Conservation (phyloP, 2,113 vertebrate genomes). For the Salvelinus namaycush region DNA sequence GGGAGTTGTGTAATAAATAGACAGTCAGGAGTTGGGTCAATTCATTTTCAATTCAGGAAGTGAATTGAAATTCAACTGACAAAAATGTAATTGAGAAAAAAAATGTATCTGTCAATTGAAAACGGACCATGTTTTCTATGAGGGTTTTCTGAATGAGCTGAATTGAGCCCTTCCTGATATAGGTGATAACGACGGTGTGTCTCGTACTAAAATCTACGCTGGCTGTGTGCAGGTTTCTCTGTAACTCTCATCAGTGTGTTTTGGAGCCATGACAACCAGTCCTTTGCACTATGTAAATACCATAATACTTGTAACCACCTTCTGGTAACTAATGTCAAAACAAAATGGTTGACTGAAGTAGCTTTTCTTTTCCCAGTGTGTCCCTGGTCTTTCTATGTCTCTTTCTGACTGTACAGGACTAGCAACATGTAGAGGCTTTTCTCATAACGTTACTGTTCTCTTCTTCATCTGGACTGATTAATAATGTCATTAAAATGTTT, state of each 20-base stretch:
- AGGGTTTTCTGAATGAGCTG: background rate
- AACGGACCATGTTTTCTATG: no score
- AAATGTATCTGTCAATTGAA: no score
- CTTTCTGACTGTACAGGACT: constrained; percentile 64
- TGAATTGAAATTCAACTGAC: no score
- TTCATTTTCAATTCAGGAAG: no score
- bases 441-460: constrained; percentile 64
- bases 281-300: constrained; percentile 96
- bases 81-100: no score
- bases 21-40: no score
- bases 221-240: constrained; percentile 45
- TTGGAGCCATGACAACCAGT: constrained; percentile 78
- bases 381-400: constrained; percentile 65
- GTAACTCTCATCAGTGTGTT: constrained; percentile 62
- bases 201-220: constrained; percentile 60
- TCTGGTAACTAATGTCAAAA: constrained; percentile 85
- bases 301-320: constrained; percentile 80
- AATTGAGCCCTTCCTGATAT: constrained; percentile 8
- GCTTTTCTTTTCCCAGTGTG: constrained; percentile 62
- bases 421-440: no score
- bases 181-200: constrained; percentile 38
- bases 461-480: constrained; percentile 68
- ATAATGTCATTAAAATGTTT: constrained; percentile 78
- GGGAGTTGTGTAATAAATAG: background rate
- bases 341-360: constrained; percentile 80